These are phyloP conservation scores for Toxonevra muliebris DNA, from an alignment of 2,888 invertebrate species.

Conservation along the genomic window DNA sequence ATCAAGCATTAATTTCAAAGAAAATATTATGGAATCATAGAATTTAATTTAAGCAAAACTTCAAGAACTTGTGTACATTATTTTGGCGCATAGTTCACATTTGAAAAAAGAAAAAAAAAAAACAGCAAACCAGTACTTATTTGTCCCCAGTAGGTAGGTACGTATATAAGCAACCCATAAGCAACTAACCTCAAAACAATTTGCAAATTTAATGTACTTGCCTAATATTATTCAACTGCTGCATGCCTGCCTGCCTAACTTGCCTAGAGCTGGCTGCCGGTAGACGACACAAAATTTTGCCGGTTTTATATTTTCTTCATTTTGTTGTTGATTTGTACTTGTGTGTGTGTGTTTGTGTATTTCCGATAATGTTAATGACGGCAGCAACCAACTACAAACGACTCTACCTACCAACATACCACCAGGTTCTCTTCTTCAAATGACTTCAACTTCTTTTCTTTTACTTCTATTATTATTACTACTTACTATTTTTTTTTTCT, in stretches of 20 bases:
- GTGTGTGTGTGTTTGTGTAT: slow-evolving; percentile 21
- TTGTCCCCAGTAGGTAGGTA: too few relatives aligned
- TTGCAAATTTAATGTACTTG: background rate
- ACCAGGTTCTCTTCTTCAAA: slow-evolving; percentile 9
- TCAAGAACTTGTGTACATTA: too few relatives aligned
- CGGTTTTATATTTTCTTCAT: slow-evolving; percentile 14
- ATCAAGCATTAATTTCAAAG: background rate
- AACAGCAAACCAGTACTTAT: too few relatives aligned
- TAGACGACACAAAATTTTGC: slow-evolving; percentile 12
- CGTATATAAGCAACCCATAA: too few relatives aligned
- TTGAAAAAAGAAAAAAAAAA: too few relatives aligned
- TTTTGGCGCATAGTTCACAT: too few relatives aligned
- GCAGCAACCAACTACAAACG: slow-evolving; percentile 5
- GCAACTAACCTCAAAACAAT: background rate
- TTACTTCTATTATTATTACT: slow-evolving; percentile 15
- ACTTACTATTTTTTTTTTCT: slow-evolving; percentile 12
- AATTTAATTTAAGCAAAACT: too few relatives aligned
- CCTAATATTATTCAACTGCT: background rate
- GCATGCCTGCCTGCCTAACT: background rate
- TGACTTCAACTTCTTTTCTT: slow-evolving; percentile 19
- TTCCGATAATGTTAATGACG: background rate
- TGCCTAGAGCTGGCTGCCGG: too few relatives aligned
- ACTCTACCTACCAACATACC: background rate
- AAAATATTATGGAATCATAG: background rate
- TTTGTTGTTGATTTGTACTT: background rate